Percentiles rank a stretch among this genome's conserved stretches.
These are phyloP conservation scores for Priocnemis perturbator DNA, from an alignment of 2,888 invertebrate species.

Conservation along the genomic window DNA sequence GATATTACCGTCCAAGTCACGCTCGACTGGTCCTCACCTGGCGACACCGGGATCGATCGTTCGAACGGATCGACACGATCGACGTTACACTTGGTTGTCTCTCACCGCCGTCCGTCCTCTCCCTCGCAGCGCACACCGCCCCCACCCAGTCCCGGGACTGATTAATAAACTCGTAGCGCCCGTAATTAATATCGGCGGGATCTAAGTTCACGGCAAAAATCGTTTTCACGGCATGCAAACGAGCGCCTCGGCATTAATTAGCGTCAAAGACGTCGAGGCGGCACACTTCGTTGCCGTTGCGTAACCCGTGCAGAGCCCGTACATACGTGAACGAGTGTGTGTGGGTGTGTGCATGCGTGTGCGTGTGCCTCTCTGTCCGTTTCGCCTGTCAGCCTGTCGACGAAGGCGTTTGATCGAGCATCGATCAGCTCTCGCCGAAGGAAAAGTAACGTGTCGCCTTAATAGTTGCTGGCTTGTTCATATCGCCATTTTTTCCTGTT, in stretches of 20 bases:
- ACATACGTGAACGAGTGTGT: too few relatives aligned
- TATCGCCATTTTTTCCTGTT: too few relatives aligned
- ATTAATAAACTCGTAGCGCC: constrained; percentile 57
- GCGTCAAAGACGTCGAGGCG: constrained; percentile 49
- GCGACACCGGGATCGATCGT: constrained; percentile 30
- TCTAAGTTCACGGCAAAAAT: constrained; percentile 49
- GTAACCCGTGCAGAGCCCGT: constrained; percentile 35
- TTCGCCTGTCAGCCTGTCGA: constrained; percentile 19
- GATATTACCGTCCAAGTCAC: constrained; percentile 2
- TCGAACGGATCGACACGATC: constrained; percentile 49
- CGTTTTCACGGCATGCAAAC: constrained; percentile 54
- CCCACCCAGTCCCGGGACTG: constrained; percentile 9
- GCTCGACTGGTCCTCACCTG: not conserved
- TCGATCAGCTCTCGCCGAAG: too few relatives aligned
- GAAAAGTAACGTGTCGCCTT: too few relatives aligned
- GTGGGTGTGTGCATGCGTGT: constrained; percentile 10
- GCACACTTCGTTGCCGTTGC: constrained; percentile 35
- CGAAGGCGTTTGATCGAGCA: not conserved
- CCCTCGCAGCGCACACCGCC: constrained; percentile 4
- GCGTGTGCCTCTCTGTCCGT: constrained; percentile 9
- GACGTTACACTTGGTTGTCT: constrained; percentile 39
- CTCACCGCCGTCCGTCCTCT: constrained; percentile 29
- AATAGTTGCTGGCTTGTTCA: too few relatives aligned
- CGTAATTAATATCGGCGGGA: constrained; percentile 43
- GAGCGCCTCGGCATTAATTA: constrained; percentile 57